These are phyloP conservation scores for Galleria mellonella DNA, from an alignment of 1,140 invertebrate genomes.

Conservation along the genomic window DNA sequence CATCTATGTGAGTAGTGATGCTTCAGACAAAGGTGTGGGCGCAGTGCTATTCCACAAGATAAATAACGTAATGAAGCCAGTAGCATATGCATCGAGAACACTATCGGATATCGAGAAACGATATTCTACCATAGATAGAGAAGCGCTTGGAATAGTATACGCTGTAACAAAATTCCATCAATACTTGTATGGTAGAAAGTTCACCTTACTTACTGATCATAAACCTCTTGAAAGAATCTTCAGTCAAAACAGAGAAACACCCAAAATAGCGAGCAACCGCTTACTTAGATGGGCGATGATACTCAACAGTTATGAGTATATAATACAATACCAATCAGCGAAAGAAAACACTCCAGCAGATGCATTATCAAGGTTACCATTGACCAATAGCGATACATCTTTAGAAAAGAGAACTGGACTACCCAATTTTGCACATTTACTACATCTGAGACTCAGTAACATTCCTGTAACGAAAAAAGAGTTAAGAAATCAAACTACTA, in stretches of 20 bases:
- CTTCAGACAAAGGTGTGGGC: background rate
- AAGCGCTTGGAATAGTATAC: conserved; percentile 21
- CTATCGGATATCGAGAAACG: background rate
- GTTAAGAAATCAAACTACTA: too few species aligned
- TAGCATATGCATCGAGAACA: conserved; percentile 1
- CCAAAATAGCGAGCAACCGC: background rate
- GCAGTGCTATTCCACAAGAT: background rate
- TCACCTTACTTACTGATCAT: conserved; percentile 22
- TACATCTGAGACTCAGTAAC: too few species aligned
- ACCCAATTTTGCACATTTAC: too few species aligned
- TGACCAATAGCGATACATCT: too few species aligned
- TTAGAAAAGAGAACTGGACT: too few species aligned
- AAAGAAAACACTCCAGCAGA: too few species aligned
- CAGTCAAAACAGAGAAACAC: background rate
- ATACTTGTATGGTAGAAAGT: conserved; percentile 3
- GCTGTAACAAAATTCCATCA: conserved; percentile 2
- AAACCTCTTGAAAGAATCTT: conserved; percentile 20
- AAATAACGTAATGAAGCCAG: background rate
- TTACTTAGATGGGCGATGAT: too few species aligned
- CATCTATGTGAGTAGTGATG: background rate
- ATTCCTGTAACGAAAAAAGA: too few species aligned
- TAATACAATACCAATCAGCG: too few species aligned
- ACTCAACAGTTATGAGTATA: too few species aligned
- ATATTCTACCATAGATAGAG: conserved; percentile 32
- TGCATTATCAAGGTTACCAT: too few species aligned